phyloP scores from a whole-genome alignment of 2,888 invertebrate genomes.

The Sarcophaga rosellei region DNA sequence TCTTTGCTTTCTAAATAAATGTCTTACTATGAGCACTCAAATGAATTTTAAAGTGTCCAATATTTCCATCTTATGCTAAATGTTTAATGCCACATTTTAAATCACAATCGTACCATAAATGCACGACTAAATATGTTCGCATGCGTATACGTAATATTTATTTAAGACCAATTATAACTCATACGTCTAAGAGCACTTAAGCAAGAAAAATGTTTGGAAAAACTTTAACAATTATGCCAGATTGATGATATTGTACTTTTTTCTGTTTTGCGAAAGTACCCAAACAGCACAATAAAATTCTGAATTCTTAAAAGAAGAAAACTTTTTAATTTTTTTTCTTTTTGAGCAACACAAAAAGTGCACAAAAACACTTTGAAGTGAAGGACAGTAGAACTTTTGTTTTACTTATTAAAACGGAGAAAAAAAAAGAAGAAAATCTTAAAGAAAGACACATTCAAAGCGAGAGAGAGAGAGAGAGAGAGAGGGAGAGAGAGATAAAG shows the following conservation, averaged over 20 bases:
- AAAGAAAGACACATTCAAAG: neutral
- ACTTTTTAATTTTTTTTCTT: conserved; percentile 3
- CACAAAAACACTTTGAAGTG: neutral
- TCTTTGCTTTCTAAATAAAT: no score
- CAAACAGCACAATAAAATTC: conserved; percentile 23
- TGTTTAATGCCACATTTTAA: no score
- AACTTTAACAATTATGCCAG: conserved; percentile 49
- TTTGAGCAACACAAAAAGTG: neutral
- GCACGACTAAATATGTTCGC: no score
- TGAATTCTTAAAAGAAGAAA: conserved; percentile 28
- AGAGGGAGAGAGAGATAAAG: no score
- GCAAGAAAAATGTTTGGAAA: conserved; percentile 28
- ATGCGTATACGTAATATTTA: conserved; percentile 16
- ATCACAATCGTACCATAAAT: no score
- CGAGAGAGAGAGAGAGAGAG: no score
- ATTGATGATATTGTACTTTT: conserved; percentile 54
- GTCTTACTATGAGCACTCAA: no score
- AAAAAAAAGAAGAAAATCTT: neutral
- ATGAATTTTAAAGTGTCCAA: no score
- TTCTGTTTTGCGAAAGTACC: conserved; percentile 39
- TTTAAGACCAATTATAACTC: conserved; percentile 39
- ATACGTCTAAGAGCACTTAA: conserved; percentile 39
- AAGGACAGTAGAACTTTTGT: conserved; percentile 41
- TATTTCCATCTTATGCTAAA: no score
- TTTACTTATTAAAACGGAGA: neutral